Base-by-base conservation (phyloP, 2,113 vertebrate species). In the Paramormyrops kingsleyae region DNA sequence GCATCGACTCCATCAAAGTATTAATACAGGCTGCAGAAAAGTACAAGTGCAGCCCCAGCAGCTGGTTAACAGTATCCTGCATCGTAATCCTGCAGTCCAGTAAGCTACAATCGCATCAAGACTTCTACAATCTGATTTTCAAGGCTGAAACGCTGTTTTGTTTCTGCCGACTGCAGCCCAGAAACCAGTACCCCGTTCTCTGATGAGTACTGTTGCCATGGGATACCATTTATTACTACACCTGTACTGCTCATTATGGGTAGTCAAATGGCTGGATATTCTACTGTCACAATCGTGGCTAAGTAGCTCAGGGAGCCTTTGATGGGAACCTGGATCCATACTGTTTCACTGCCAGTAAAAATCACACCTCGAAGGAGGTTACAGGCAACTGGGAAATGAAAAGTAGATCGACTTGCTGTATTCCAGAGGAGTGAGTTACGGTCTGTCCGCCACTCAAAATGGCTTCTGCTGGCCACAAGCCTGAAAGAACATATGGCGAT, bases 211-310 rank as follows among this genome's bases (percentile, higher is more conserved):
- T 52, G 85, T 87, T 87, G 50, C 49, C 49, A 87, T 52, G 85
- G 27, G n/a, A 50, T 52, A 87, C 47, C 12, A 35, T 87, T 52
- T 24, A 52, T 87, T 52, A 46, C 85, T 35, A 50, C 49, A 52
- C 49, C 85, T 87, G 47, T 47, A 87, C 47, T 87, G 7, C 27
- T 87, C 83, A 85, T 87, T 87, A 53, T 87, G 21, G n/a, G 39
- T 31, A 87, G 44, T 87, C 84, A 52, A 8, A n/a, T n/a, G 49
- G 27, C 24, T 87, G n/a, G 13, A 52, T 52, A 35, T 53, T 87
- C n/a, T 84, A n/a, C 21, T 85, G 21, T 27, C 31, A 50, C n/a
- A 19, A 27, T 53, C 49, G 4, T 10, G 80, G 42, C 46, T 46
- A 44, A 44, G 44, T 47, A 84, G 39, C 39, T 42, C 42, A 84